Base-by-base conservation (phyloP, 2,113 vertebrate species). In the Nibea albiflora region DNA sequence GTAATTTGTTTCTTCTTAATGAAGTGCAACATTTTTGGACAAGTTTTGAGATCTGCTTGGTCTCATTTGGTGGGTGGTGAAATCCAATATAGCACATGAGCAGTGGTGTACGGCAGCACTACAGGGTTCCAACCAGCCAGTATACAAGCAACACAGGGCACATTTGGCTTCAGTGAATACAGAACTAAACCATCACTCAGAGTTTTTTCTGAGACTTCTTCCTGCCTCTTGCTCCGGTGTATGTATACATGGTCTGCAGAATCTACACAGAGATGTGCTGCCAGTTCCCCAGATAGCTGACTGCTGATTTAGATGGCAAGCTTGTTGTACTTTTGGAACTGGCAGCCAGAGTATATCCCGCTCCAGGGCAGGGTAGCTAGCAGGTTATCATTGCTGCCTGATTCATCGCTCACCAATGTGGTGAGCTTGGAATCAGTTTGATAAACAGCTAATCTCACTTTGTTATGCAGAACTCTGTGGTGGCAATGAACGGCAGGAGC, bases 211-310 rank as follows among this genome's bases (percentile, higher is more conserved):
- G 8, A 44, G 42, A 50, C 24, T 28, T 49, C 6, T 0, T 50
- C 11, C 11, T 28, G 31, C 14, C 17, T 66, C 19, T 47, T 57
- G 17, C 24, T 39, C 39, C 11, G 11, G 67, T 12, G n/a, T 26
- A 24, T 15, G 26, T 35, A 50, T 3, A 16, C 19, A 68, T 10
- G 53, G 26, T 31, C 47, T 31, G 14, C 17, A 47, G 7, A 17
- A 80, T 66, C 52, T 19, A 61, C 47, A 50, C 50, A 65, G 35
- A 47, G 19, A 31, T 10, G n/a, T 35, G 14, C 31, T 50, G 64
- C 64, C 10, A 2, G 20, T 11, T 75, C 14, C 26, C n/a, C 10
- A 5, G 28, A 42, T n/a, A 56, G 16, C 22, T 22, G n/a, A 26
- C 28, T 16, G 22, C n/a, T 53, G 39, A 28, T 47, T 56, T 17